Conservation (phyloP, 2,113 vertebrate species). For the Mohoua ochrocephala region DNA sequence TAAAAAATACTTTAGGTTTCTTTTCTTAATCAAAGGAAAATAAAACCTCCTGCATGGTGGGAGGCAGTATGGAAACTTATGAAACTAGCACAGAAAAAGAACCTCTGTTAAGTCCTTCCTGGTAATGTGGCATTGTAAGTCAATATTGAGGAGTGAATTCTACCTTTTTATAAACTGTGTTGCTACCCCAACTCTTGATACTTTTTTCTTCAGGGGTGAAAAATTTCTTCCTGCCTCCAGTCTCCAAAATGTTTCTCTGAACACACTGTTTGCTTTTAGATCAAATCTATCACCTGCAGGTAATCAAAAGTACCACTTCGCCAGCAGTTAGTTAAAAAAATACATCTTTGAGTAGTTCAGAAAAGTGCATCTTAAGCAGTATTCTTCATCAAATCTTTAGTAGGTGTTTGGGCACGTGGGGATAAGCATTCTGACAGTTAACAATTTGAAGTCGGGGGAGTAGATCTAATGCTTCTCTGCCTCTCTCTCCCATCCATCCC, state of each 20-base stretch:
- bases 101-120: neutral
- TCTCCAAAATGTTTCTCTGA: neutral
- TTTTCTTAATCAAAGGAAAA: neutral
- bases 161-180: neutral
- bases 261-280: neutral
- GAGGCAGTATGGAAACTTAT: neutral
- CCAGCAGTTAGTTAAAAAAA: neutral
- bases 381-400: neutral
- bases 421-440: neutral
- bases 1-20: neutral
- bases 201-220: neutral
- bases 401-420: neutral
- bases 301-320: neutral
- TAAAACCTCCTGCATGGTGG: neutral
- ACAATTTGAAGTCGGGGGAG: neutral
- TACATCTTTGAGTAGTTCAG: neutral
- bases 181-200: neutral
- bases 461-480: neutral
- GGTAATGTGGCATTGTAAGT: neutral
- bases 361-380: neutral
- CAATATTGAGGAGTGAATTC: neutral
- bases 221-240: neutral
- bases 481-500: neutral
- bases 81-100: neutral
- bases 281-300: neutral